These are phyloP conservation scores for Pomacea canaliculata DNA, from an alignment of 2,888 invertebrate species.

Conservation along the genomic window DNA sequence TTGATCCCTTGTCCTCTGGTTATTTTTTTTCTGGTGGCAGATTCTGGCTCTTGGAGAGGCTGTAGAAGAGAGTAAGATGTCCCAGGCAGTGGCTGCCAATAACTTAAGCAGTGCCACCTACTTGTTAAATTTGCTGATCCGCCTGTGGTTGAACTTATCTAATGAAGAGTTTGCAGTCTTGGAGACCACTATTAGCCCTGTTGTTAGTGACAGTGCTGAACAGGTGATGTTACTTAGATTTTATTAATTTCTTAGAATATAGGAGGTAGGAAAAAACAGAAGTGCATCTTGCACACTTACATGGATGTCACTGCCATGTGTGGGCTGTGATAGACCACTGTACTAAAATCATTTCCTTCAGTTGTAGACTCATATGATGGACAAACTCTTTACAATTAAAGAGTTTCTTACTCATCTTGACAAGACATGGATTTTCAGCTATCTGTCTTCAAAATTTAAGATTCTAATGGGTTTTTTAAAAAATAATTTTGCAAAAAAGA, in stretches of 20 bases:
- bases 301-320: too few relatives aligned
- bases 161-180: constrained; percentile 68
- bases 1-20: neutral
- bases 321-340: too few relatives aligned
- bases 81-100: constrained; percentile 64
- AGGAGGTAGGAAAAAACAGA: too few relatives aligned
- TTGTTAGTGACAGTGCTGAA: constrained; percentile 65
- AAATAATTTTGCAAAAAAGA: too few relatives aligned
- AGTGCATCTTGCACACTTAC: too few relatives aligned
- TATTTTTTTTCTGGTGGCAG: constrained; percentile 31
- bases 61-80: constrained; percentile 63
- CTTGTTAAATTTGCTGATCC: constrained; percentile 68
- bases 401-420: too few relatives aligned
- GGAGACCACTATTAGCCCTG: constrained; percentile 67
- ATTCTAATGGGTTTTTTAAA: too few relatives aligned
- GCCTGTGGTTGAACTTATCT: constrained; percentile 68
- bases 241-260: neutral
- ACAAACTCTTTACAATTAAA: too few relatives aligned
- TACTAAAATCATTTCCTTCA: too few relatives aligned
- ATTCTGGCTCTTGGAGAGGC: constrained; percentile 64
- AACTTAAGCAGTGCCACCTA: constrained; percentile 68
- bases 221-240: constrained; percentile 46
- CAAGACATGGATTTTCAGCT: too few relatives aligned
- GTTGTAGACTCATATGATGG: too few relatives aligned
- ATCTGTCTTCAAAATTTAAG: too few relatives aligned